phyloP scores from a whole-genome alignment of 1,140 invertebrate genomes.

The Nebria ingens region DNA sequence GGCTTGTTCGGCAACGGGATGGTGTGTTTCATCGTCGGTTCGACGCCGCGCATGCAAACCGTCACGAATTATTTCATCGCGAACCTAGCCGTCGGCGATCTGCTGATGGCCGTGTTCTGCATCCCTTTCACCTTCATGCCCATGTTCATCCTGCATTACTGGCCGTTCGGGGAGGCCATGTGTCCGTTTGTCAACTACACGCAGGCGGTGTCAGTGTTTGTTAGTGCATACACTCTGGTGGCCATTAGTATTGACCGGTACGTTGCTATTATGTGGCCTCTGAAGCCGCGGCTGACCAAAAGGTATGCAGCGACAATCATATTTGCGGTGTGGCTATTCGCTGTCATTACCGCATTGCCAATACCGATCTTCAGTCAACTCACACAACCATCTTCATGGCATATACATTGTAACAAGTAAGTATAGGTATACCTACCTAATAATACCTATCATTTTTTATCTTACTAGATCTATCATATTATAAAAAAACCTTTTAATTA shows the following conservation, averaged over 20 bases:
- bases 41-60: constrained; percentile 68
- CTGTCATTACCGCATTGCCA: constrained; percentile 68
- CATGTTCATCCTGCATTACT: constrained; percentile 61
- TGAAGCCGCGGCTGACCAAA: constrained; percentile 67
- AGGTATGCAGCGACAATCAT: constrained; percentile 56
- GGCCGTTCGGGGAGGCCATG: constrained; percentile 70
- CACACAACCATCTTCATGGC: constrained; percentile 43
- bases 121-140: constrained; percentile 78
- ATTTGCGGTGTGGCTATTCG: constrained; percentile 63
- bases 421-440: constrained; percentile 28
- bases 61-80: constrained; percentile 83
- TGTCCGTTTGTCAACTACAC: constrained; percentile 70
- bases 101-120: constrained; percentile 74
- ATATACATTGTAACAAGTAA: constrained; percentile 51
- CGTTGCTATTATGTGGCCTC: constrained; percentile 78
- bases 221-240: constrained; percentile 74
- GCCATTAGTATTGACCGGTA: constrained; percentile 81
- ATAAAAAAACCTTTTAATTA: too few relatives aligned
- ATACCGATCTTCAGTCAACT: constrained; percentile 60
- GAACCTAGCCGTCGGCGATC: constrained; percentile 75
- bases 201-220: constrained; percentile 69
- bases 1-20: constrained; percentile 68
- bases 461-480: background rate
- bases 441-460: background rate
- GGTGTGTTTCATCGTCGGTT: constrained; percentile 71